Evolutionary conservation across 1,140 invertebrate genomes (phyloP).

Genomic region (Hycleus phaleratus): DNA sequence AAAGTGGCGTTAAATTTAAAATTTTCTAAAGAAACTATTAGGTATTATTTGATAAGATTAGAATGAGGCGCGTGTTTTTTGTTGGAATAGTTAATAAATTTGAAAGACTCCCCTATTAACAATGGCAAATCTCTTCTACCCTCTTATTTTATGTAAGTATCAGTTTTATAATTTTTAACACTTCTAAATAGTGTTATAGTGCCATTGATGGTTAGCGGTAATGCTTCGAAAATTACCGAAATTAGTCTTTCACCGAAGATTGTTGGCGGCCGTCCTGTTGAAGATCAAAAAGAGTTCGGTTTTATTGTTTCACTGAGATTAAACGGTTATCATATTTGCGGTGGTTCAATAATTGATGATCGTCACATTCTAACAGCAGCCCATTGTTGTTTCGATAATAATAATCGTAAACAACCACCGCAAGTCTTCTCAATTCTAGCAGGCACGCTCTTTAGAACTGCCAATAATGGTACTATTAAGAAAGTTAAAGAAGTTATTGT

Average conservation of each 20-base stretch:
- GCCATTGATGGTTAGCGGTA: too few relatives aligned
- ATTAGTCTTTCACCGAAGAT: background rate
- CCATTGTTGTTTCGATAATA: constrained; percentile 6
- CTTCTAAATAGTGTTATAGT: too few relatives aligned
- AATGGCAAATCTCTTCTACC: too few relatives aligned
- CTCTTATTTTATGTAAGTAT: too few relatives aligned
- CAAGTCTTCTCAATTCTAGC: constrained; percentile 4
- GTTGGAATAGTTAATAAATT: too few relatives aligned
- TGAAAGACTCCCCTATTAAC: too few relatives aligned
- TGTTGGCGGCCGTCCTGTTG: background rate
- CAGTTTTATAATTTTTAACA: too few relatives aligned
- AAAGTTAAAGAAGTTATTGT: background rate
- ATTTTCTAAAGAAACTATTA: too few relatives aligned
- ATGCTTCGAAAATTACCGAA: too few relatives aligned
- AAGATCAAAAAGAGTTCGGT: background rate
- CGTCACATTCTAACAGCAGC: constrained; percentile 6
- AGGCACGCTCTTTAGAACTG: background rate
- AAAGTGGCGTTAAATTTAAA: too few relatives aligned
- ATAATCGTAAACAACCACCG: background rate
- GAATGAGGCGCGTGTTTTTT: too few relatives aligned
- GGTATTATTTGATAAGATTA: too few relatives aligned
- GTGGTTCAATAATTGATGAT: constrained; percentile 1
- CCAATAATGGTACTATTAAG: background rate
- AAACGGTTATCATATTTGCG: background rate
- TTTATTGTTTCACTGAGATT: constrained; percentile 1